phyloP scores from a whole-genome alignment of 37 sponge, comb jelly and placozoan genomes.

The Theonella swinhoei region DNA sequence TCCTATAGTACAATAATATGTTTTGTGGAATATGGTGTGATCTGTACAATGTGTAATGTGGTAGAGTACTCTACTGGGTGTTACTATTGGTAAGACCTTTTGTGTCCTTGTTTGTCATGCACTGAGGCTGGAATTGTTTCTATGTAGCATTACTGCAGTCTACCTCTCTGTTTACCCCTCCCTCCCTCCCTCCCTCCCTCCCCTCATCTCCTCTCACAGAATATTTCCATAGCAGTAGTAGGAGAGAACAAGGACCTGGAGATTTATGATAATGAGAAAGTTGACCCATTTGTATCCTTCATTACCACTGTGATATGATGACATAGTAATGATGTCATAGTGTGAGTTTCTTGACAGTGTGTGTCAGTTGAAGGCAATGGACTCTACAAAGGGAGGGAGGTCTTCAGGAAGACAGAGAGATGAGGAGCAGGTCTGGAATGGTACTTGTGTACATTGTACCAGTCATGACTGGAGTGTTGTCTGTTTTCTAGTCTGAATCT shows the following conservation, averaged over 20 bases:
- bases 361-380: slow-evolving; percentile 60
- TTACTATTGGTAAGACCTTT: no score
- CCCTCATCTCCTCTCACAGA: slow-evolving; percentile 42
- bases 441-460: no score
- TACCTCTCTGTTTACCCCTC: no score
- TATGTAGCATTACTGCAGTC: no score
- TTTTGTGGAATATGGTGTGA: no score
- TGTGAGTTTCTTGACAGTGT: slow-evolving; percentile 6
- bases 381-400: slow-evolving; percentile 73
- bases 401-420: background rate
- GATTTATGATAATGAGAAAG: slow-evolving; percentile 84
- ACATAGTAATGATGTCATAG: background rate
- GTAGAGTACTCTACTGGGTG: background rate
- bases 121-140: no score
- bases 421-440: background rate
- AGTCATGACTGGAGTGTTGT: no score
- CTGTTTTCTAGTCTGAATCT: no score
- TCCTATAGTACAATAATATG: no score
- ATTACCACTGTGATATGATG: background rate
- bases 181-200: background rate
- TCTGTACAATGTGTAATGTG: background rate
- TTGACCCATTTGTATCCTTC: slow-evolving; percentile 88
- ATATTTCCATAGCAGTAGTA: slow-evolving; percentile 87
- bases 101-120: no score
- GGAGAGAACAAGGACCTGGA: slow-evolving; percentile 67